phyloP scores from a whole-genome alignment of 1,140 invertebrate species.

The Drosophila punjabiensis region DNA sequence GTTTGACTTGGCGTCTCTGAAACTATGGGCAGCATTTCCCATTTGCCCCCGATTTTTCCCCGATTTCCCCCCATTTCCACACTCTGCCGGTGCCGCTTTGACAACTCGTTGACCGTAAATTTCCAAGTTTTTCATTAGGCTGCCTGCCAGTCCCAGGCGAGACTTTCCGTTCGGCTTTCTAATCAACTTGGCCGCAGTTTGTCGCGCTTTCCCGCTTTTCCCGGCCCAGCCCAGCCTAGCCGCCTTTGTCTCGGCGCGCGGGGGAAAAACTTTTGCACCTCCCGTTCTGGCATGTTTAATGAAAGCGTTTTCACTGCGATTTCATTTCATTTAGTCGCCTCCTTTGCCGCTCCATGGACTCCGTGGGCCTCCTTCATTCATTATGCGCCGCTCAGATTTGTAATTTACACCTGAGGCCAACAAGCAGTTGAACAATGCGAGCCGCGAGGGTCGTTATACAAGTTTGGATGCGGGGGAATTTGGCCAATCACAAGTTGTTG shows the following conservation, averaged over 20 bases:
- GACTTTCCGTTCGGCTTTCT: slow-evolving; percentile 64
- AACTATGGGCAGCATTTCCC: slow-evolving; percentile 57
- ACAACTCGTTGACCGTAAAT: slow-evolving; percentile 83
- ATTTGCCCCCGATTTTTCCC: neutral
- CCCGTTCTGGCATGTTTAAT: slow-evolving; percentile 63
- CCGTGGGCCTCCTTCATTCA: slow-evolving; percentile 60
- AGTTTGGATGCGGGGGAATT: slow-evolving; percentile 19
- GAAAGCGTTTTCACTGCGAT: slow-evolving; percentile 81
- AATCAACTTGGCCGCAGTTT: slow-evolving; percentile 82
- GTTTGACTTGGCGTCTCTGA: slow-evolving; percentile 74
- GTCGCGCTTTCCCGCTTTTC: slow-evolving; percentile 51
- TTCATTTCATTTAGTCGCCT: slow-evolving; percentile 80
- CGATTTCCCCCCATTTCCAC: slow-evolving; percentile 11
- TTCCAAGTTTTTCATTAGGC: slow-evolving; percentile 83
- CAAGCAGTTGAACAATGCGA: slow-evolving; percentile 54
- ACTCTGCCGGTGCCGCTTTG: slow-evolving; percentile 62
- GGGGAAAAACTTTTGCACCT: slow-evolving; percentile 63
- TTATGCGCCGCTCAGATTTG: slow-evolving; percentile 78
- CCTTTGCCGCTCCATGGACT: slow-evolving; percentile 46
- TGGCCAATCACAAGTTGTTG: slow-evolving; percentile 28
- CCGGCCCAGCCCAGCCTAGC: slow-evolving; percentile 10
- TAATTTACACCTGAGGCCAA: slow-evolving; percentile 78
- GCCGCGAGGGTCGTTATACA: slow-evolving; percentile 40
- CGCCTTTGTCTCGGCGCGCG: slow-evolving; percentile 20
- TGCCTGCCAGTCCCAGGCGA: slow-evolving; percentile 52